Percentiles rank a stretch among this genome's conserved stretches.
Evolutionary conservation across 30 jellyfish, hydroid and myxozoan genomes (phyloP).

Genomic region (Aurelia aurita): DNA sequence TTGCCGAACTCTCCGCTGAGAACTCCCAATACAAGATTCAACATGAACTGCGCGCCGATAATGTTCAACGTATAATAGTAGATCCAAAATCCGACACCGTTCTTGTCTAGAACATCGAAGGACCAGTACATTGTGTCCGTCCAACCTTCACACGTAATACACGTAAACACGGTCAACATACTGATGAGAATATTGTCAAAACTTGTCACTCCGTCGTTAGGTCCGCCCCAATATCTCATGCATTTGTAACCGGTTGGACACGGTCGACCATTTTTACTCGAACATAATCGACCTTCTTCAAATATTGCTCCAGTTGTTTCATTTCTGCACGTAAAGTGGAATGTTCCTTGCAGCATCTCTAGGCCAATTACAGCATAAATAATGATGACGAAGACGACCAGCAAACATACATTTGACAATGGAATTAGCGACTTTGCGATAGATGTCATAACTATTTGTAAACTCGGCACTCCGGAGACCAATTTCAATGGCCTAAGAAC

Average conservation of each 20-base stretch:
- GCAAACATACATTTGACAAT: slow-evolving; percentile 75
- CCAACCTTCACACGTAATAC: slow-evolving; percentile 97
- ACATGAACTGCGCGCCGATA: slow-evolving; percentile 91
- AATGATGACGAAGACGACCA: slow-evolving; percentile 81
- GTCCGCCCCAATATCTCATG: slow-evolving; percentile 84
- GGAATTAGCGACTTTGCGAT: slow-evolving; percentile 85
- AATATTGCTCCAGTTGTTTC: slow-evolving; percentile 43
- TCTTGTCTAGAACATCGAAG: slow-evolving; percentile 68
- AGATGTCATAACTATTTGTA: slow-evolving; percentile 92
- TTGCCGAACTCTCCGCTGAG: slow-evolving; percentile 93
- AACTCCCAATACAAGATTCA: slow-evolving; percentile 90
- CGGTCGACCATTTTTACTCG: slow-evolving; percentile 50
- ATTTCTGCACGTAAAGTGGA: slow-evolving; percentile 81
- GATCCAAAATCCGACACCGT: slow-evolving; percentile 72
- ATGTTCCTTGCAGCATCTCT: slow-evolving; percentile 68
- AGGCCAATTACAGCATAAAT: slow-evolving; percentile 85
- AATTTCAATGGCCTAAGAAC: slow-evolving; percentile 89
- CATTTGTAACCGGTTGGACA: slow-evolving; percentile 85
- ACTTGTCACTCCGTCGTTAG: slow-evolving; percentile 82
- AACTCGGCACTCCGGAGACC: slow-evolving; percentile 92
- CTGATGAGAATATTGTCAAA: slow-evolving; percentile 81
- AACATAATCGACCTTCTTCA: slow-evolving; percentile 56
- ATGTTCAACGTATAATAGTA: slow-evolving; percentile 73
- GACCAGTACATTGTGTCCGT: slow-evolving; percentile 88
- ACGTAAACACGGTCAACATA: slow-evolving; percentile 81